Base-by-base conservation (phyloP, 2,113 vertebrate genomes). In the Aleadryas rufinucha region DNA sequence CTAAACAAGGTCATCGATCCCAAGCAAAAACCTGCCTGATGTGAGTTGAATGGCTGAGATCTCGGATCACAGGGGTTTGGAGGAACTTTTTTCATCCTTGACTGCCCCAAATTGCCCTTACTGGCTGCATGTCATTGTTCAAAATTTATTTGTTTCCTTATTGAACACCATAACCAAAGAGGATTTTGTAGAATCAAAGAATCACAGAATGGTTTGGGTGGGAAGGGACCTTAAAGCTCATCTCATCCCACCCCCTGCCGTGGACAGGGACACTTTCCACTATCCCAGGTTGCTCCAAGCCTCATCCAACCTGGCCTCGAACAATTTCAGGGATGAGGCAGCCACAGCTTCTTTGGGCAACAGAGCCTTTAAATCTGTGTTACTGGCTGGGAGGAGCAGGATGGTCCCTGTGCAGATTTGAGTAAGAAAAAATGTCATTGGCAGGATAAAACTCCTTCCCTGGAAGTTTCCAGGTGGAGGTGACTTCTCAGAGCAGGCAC, bases 211-310 rank as follows among this genome's bases (percentile, higher is more conserved):
- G 30, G 2, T 49, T 76, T 83, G 17, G 6, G 14, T 49, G 11
- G 18, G 12, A 49, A 49, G 14, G 22, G 24, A 49, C 26, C 17
- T 47, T 16, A 76, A 61, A 61, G 3, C 11, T 69, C 63, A 28
- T 41, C 35, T 63, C n/a, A 35, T 56, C 37, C 8, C 41, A 27
- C 9, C 6, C n/a, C 11, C 8, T 69, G 87, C 23, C 35, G 27
- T 0, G 1, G 18, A 8, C 1, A 49, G 41, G 8, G 12, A 23
- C 7, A 16, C 3, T 2, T 49, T 42, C 21, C 31, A 33, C 6
- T 31, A 11, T 3, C 3, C 11, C 47, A 69, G 41, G 14, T 18
- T 33, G 18, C 49, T 84, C 63, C 56, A 69, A 77, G 7, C 35
- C 31, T 13, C 6, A 3, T 76, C 56, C 63, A 70, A 1, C 35